Conservation (phyloP, 23 tunicate genomes). For the Phallusia fumigata region DNA sequence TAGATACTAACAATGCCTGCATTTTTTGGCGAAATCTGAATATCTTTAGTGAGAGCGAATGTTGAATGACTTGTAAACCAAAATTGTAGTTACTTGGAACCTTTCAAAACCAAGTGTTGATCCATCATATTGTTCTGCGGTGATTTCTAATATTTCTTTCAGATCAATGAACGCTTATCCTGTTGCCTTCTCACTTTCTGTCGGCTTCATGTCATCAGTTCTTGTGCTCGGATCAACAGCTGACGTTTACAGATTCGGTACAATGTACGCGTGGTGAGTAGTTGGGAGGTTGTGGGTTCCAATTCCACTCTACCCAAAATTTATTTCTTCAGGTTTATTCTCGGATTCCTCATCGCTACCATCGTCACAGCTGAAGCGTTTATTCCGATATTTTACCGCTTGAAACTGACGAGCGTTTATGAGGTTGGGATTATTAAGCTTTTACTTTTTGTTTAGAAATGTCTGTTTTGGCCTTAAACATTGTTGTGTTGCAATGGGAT, state of each 20-base stretch:
- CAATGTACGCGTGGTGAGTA: slow-evolving; percentile 75
- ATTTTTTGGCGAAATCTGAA: too few species aligned
- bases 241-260: slow-evolving; percentile 61
- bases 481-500: too few species aligned
- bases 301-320: background rate
- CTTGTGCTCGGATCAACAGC: slow-evolving; percentile 71
- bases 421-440: slow-evolving; percentile 34
- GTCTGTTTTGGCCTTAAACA: too few species aligned
- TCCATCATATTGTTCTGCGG: too few species aligned
- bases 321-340: slow-evolving; percentile 38
- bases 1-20: too few species aligned
- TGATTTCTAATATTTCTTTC: background rate
- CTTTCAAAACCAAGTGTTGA: too few species aligned
- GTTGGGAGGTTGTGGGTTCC: background rate
- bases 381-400: slow-evolving; percentile 55
- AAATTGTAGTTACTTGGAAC: too few species aligned
- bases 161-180: slow-evolving; percentile 63
- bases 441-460: too few species aligned
- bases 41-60: too few species aligned
- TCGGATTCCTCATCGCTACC: slow-evolving; percentile 39
- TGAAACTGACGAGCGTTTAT: slow-evolving; percentile 57
- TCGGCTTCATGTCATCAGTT: slow-evolving; percentile 71
- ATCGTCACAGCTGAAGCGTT: slow-evolving; percentile 59
- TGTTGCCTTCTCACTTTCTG: slow-evolving; percentile 39
- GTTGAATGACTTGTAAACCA: too few species aligned